Evolutionary conservation across 2,113 vertebrate species (phyloP).

Genomic region (Tragelaphus scriptus): DNA sequence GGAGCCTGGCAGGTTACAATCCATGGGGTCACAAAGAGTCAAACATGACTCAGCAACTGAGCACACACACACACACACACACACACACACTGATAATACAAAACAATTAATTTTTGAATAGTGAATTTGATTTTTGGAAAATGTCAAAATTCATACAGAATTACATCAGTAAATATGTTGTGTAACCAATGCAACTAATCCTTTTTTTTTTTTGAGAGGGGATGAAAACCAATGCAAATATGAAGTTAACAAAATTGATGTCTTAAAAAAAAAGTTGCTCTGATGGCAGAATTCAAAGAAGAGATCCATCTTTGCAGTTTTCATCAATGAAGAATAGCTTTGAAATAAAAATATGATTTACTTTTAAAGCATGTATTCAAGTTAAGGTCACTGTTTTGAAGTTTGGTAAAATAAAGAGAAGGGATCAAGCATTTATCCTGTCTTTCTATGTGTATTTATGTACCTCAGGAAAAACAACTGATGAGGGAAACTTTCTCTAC

Average conservation of each 20-base stretch:
- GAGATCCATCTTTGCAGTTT: neutral
- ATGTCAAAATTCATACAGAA: neutral
- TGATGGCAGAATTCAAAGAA: neutral
- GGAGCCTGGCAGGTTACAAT: neutral
- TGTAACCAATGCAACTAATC: neutral
- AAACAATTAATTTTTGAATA: neutral
- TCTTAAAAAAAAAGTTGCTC: neutral
- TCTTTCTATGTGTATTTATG: neutral
- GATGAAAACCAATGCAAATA: neutral
- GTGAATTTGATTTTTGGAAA: neutral
- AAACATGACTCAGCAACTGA: neutral
- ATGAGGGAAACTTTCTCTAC: neutral
- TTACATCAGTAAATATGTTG: neutral
- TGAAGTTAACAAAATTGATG: neutral
- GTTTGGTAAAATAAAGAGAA: neutral
- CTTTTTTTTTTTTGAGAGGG: neutral
- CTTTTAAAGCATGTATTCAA: neutral
- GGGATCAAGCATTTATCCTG: neutral
- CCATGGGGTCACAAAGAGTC: neutral
- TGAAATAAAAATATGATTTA: neutral
- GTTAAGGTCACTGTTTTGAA: neutral
- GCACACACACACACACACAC: neutral
- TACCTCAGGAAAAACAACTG: neutral
- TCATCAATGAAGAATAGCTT: neutral
- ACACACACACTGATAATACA: neutral